Evolutionary conservation across 2,888 invertebrate species (phyloP).

Genomic region (Agrilus cyanescens): DNA sequence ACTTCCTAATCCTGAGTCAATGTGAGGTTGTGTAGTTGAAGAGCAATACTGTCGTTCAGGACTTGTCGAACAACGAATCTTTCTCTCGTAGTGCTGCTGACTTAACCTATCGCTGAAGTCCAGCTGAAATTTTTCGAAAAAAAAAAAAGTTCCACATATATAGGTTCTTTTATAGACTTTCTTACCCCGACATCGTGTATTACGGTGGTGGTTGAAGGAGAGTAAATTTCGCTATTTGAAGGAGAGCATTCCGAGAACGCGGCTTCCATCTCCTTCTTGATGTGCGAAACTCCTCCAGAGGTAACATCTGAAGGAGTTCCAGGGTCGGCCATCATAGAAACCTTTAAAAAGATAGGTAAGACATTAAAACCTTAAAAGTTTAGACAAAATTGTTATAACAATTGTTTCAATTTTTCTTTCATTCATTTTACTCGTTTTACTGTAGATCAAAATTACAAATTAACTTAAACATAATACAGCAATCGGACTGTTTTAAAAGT

Average conservation of each 20-base stretch:
- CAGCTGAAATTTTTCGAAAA: conserved; percentile 30
- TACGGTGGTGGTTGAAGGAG: conserved; percentile 42
- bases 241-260: conserved; percentile 38
- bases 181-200: conserved; percentile 33
- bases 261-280: conserved; percentile 50
- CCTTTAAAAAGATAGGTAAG: conserved; percentile 36
- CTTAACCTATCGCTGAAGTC: conserved; percentile 29
- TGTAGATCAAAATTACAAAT: too few species aligned
- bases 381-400: too few species aligned
- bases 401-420: too few species aligned
- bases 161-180: conserved; percentile 17
- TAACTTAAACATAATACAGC: too few species aligned
- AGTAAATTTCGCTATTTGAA: conserved; percentile 42
- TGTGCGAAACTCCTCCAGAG: conserved; percentile 23
- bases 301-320: conserved; percentile 24
- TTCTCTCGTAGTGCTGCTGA: conserved; percentile 41
- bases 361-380: background rate
- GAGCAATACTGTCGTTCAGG: conserved; percentile 86
- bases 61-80: conserved; percentile 56
- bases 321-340: conserved; percentile 58
- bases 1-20: conserved; percentile 40
- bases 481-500: too few species aligned
- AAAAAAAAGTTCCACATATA: background rate
- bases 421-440: too few species aligned
- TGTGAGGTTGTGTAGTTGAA: conserved; percentile 67